Percentiles rank a stretch among this genome's conserved stretches.
Evolutionary conservation across 1,140 invertebrate species (phyloP).

Genomic region (Drosophila repletoides): DNA sequence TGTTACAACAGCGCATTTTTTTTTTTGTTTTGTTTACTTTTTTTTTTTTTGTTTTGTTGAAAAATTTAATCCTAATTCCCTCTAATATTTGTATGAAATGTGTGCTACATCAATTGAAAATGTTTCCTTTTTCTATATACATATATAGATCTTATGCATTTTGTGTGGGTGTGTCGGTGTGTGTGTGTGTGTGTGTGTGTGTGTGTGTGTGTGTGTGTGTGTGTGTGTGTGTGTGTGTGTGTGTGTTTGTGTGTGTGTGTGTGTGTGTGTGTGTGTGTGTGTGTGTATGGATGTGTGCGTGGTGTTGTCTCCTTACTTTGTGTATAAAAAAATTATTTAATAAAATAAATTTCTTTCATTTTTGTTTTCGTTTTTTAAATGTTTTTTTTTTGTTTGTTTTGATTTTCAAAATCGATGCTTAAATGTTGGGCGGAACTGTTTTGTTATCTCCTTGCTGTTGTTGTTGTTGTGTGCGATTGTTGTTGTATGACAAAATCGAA

Average conservation of each 20-base stretch:
- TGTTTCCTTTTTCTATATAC: not conserved
- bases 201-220: constrained; percentile 2
- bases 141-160: constrained; percentile 8
- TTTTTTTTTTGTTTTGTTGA: constrained; percentile 13
- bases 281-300: constrained; percentile 6
- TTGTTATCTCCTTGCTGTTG: constrained; percentile 49
- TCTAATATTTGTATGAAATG: too few species aligned
- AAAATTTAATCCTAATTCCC: constrained; percentile 12
- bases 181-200: constrained; percentile 1
- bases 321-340: constrained; percentile 45
- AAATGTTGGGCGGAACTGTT: constrained; percentile 78
- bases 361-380: constrained; percentile 2
- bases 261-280: constrained; percentile 2
- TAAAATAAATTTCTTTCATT: constrained; percentile 38
- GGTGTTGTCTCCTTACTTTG: constrained; percentile 11
- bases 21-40: constrained; percentile 24
- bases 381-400: constrained; percentile 37
- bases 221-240: constrained; percentile 12
- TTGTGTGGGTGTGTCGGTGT: constrained; percentile 13
- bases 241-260: constrained; percentile 6
- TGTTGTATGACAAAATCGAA: constrained; percentile 24
- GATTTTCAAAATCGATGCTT: constrained; percentile 80
- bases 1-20: constrained; percentile 73
- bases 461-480: constrained; percentile 45
- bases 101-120: too few species aligned